phyloP scores from a whole-genome alignment of 2,888 invertebrate genomes.

The Diarsia dahlii region DNA sequence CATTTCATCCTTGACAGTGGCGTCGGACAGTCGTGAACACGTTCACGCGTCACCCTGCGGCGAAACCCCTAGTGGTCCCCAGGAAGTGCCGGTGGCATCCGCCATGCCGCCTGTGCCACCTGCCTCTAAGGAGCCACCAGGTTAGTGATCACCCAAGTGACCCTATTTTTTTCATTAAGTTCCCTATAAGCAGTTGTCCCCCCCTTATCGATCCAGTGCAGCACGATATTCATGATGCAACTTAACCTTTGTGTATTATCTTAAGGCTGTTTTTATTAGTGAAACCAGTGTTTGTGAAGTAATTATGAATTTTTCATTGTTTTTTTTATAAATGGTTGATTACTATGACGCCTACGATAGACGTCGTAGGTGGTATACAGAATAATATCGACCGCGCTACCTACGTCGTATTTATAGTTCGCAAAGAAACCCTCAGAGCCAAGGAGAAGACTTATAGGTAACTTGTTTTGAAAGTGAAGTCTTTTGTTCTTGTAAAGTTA shows the following conservation, averaged over 20 bases:
- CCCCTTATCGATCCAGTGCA: not conserved
- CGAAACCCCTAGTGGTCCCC: not conserved
- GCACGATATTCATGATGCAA: not conserved
- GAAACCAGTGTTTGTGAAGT: not conserved
- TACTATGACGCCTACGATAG: not conserved
- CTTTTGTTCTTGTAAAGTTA: not conserved
- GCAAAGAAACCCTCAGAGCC: slow-evolving; percentile 8
- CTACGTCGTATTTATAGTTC: not conserved
- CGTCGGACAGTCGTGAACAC: slow-evolving; percentile 1
- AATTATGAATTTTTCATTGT: not conserved
- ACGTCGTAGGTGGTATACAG: not conserved
- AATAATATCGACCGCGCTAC: slow-evolving; percentile 21
- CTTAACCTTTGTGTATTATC: not conserved
- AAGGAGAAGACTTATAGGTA: slow-evolving; percentile 10
- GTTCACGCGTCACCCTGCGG: not conserved
- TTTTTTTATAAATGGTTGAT: not conserved
- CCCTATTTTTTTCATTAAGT: not conserved
- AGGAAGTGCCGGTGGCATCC: not conserved
- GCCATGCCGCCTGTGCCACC: slow-evolving; percentile 16
- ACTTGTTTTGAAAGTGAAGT: slow-evolving; percentile 5
- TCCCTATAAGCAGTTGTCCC: not conserved
- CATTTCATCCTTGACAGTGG: slow-evolving; percentile 31
- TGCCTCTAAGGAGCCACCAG: slow-evolving; percentile 18
- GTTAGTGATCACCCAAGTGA: slow-evolving; percentile 13
- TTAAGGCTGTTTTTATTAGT: not conserved